phyloP scores from a whole-genome alignment of 1,140 invertebrate species.

The Rhysida immarginata region DNA sequence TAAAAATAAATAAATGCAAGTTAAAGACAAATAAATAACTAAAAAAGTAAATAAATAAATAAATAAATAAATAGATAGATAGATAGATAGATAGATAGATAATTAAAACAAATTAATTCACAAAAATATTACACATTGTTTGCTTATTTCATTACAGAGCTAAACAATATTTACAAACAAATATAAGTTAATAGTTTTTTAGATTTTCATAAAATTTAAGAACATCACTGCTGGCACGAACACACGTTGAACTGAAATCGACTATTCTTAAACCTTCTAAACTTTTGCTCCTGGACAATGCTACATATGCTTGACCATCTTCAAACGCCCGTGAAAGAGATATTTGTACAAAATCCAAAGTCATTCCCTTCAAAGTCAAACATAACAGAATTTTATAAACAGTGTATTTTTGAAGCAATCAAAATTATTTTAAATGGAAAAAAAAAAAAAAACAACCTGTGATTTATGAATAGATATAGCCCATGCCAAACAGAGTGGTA shows the following conservation, averaged over 20 bases:
- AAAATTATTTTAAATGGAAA: neutral
- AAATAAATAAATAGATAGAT: too few species aligned
- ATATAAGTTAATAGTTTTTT: too few species aligned
- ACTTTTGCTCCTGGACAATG: constrained; percentile 75
- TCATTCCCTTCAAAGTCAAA: constrained; percentile 55
- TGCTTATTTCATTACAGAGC: too few species aligned
- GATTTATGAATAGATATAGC: constrained; percentile 95
- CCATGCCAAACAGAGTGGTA: constrained; percentile 86
- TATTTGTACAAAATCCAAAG: constrained; percentile 90
- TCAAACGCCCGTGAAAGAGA: constrained; percentile 78
- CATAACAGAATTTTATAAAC: neutral
- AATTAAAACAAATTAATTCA: too few species aligned
- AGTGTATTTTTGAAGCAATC: neutral
- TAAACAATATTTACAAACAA: too few species aligned
- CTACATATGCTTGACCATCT: constrained; percentile 90
- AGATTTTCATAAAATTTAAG: constrained; percentile 52
- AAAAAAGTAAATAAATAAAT: too few species aligned
- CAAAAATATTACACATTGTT: too few species aligned
- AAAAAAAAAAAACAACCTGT: constrained; percentile 30
- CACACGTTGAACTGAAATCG: constrained; percentile 70
- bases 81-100: too few species aligned
- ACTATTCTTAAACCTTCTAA: constrained; percentile 66
- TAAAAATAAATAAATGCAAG: too few species aligned
- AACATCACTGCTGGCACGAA: constrained; percentile 76
- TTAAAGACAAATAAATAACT: too few species aligned